A percentile compares a stretch with the other conserved stretches of the same genome.
Conservation (phyloP, 2,888 invertebrate genomes). For the Cheilosia scutellata region DNA sequence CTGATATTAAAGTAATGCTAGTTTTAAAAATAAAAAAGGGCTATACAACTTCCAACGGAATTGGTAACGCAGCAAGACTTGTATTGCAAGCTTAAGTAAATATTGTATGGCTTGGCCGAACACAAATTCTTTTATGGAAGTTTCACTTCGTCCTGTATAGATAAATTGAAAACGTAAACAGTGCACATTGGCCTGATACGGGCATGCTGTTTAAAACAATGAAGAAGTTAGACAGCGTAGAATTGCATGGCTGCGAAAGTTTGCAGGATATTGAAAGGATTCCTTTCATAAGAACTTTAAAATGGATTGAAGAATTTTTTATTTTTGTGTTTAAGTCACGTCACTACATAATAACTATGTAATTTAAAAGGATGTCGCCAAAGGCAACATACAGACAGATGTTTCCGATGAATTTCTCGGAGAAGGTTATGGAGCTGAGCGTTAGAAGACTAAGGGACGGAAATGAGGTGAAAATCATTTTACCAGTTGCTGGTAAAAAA, state of each 20-base stretch:
- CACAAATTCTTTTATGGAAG: not conserved
- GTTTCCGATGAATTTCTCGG: too few relatives aligned
- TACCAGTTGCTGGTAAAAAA: too few relatives aligned
- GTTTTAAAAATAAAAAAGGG: constrained; percentile 9
- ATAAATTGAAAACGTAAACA: constrained; percentile 23
- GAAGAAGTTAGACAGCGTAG: constrained; percentile 1
- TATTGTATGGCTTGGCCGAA: not conserved
- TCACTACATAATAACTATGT: too few relatives aligned
- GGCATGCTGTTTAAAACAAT: constrained; percentile 2
- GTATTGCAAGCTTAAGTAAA: not conserved
- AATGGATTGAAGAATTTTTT: too few relatives aligned
- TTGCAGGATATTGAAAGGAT: constrained; percentile 3
- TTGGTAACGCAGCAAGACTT: constrained; percentile 12
- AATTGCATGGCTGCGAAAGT: not conserved
- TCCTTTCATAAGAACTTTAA: not conserved
- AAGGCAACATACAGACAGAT: too few relatives aligned
- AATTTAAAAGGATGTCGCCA: too few relatives aligned
- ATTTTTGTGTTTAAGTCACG: too few relatives aligned
- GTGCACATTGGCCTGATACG: not conserved
- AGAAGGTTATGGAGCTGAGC: too few relatives aligned
- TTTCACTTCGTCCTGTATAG: not conserved
- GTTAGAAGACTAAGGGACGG: too few relatives aligned
- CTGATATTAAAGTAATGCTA: constrained; percentile 33
- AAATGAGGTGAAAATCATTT: too few relatives aligned
- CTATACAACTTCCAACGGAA: not conserved